Evolutionary conservation across 2,113 vertebrate species (phyloP).

Genomic region (Oenanthe oenanthe): DNA sequence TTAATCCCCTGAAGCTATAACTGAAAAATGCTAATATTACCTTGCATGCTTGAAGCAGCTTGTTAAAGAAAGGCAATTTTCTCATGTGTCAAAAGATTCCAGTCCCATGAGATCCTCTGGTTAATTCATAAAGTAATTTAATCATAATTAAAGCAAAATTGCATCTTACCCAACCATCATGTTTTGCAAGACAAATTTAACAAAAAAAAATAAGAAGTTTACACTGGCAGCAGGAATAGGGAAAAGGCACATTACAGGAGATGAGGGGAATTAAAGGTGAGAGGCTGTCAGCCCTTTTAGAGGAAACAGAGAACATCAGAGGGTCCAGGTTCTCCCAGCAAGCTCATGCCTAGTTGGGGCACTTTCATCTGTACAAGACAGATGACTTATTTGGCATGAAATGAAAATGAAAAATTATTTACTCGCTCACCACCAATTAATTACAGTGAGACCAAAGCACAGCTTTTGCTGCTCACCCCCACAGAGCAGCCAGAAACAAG

Average conservation of each 20-base stretch:
- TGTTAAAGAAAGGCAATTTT: slow-evolving; percentile 70
- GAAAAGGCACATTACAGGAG: neutral
- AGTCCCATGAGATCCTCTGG: slow-evolving; percentile 55
- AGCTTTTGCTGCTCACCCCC: fast-evolving
- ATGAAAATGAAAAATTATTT: neutral
- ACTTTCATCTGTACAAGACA: neutral
- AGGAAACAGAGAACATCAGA: neutral
- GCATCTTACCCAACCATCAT: slow-evolving; percentile 6
- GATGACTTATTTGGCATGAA: neutral
- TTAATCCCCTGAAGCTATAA: slow-evolving; percentile 72
- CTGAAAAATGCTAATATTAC: slow-evolving; percentile 69
- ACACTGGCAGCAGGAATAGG: neutral
- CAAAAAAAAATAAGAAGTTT: neutral
- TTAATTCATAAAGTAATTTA: slow-evolving; percentile 60
- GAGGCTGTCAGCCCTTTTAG: neutral
- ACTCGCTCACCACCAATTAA: neutral
- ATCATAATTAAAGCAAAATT: slow-evolving; percentile 70
- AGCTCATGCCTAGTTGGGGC: neutral
- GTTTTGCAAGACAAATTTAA: slow-evolving; percentile 38
- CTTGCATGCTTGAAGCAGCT: slow-evolving; percentile 68
- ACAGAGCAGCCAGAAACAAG: neutral
- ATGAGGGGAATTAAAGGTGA: neutral
- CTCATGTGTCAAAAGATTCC: slow-evolving; percentile 57
- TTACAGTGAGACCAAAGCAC: neutral
- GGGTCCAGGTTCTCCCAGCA: fast-evolving